Conservation (phyloP, 2,888 invertebrate species). For the Pollenia amentaria region DNA sequence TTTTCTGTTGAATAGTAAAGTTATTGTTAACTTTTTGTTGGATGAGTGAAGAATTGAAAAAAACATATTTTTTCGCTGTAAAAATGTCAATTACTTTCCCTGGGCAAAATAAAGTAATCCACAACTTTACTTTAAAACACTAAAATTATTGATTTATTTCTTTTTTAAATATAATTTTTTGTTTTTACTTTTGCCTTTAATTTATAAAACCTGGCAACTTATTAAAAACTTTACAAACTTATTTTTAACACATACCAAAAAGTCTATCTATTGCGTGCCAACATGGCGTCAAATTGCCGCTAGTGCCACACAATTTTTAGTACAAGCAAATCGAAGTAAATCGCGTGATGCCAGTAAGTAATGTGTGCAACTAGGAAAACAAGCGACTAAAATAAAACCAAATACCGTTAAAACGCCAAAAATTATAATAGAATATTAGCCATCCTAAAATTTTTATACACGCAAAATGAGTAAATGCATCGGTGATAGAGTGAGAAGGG, state of each 20-base stretch:
- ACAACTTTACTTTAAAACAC: too few species aligned
- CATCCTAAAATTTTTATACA: slow-evolving; percentile 39
- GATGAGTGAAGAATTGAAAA: too few species aligned
- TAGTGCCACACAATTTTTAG: slow-evolving; percentile 61
- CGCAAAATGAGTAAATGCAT: not conserved
- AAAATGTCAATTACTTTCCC: too few species aligned
- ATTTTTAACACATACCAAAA: slow-evolving; percentile 46
- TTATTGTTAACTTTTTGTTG: too few species aligned
- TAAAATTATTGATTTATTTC: too few species aligned
- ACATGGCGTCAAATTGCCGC: slow-evolving; percentile 71
- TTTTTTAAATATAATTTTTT: too few species aligned
- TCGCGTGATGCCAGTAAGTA: slow-evolving; percentile 64
- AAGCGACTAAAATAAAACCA: slow-evolving; percentile 46
- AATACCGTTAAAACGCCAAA: slow-evolving; percentile 61
- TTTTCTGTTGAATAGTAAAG: too few species aligned
- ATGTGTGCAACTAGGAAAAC: slow-evolving; percentile 54
- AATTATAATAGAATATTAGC: slow-evolving; percentile 64
- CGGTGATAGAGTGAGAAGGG: not conserved
- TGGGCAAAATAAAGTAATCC: too few species aligned
- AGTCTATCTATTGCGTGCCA: slow-evolving; percentile 69
- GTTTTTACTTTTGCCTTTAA: too few species aligned
- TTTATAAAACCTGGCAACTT: slow-evolving; percentile 27
- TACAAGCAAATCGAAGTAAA: slow-evolving; percentile 51
- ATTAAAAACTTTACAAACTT: slow-evolving; percentile 19
- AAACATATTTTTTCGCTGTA: too few species aligned